Conservation (phyloP, 2,888 invertebrate genomes). For the Metacarcinus magister region DNA sequence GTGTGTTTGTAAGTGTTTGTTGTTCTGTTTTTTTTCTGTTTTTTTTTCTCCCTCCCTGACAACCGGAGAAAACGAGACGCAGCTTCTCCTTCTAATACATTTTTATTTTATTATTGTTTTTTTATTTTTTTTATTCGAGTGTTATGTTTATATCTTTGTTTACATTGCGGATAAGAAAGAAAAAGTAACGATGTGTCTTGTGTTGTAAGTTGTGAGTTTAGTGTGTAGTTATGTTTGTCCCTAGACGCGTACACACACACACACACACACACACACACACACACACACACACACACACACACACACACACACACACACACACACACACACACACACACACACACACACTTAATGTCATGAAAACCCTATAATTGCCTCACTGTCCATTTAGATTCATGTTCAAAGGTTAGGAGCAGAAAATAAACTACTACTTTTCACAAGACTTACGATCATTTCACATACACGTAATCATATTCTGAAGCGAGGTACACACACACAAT, state of each 20-base stretch:
- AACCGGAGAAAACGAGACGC: not conserved
- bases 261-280: slow-evolving; percentile 40
- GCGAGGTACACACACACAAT: too few species aligned
- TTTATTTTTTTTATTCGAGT: not conserved
- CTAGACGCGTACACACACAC: not conserved
- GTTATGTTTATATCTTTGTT: not conserved
- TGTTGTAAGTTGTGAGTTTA: not conserved
- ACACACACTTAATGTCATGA: not conserved
- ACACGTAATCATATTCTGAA: too few species aligned
- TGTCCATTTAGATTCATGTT: not conserved
- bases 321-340: not conserved
- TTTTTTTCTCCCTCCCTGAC: not conserved
- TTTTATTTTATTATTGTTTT: not conserved
- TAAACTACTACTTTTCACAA: too few species aligned
- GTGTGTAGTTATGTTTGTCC: not conserved
- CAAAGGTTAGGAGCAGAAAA: not conserved
- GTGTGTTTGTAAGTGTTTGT: not conserved
- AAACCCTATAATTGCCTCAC: not conserved
- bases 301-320: not conserved
- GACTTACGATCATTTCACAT: too few species aligned
- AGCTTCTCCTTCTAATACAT: not conserved
- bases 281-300: slow-evolving; percentile 38
- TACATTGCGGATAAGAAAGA: not conserved
- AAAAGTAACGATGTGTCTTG: not conserved
- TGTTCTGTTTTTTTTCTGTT: not conserved